Base-by-base conservation (phyloP, 2,113 vertebrate species). In the Nycticebus coucang region DNA sequence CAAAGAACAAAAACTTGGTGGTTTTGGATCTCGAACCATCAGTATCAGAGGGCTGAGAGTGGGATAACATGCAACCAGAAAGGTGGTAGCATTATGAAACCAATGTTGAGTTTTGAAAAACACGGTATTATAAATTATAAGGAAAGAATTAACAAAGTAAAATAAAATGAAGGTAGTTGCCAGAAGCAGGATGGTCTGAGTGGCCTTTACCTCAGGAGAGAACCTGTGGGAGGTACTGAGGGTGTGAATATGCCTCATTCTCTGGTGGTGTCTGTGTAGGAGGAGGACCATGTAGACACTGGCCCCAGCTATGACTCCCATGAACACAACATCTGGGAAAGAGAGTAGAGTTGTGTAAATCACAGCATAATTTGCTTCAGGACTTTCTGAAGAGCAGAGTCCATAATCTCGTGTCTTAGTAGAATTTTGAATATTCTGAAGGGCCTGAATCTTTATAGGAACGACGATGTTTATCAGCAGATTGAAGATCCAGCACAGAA, bases 401-500 rank as follows among this genome's bases (percentile, higher is more conserved):
- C 35, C 77, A 68, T 80, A 87, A 41, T 53, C 9, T 21, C 0
- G 0, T 41, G 41, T 69, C 12, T 80, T 72, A 13, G 69, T 80
- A 64, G 45, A 83, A 88, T 66, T 94, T 13, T 30, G 45, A 24
- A 4, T 8, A 19, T 55, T 4, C 26, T 5, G 21, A 60, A 15
- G 13, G 53, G 62, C 41, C 30, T 84, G 10, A 2, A 62, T 60
- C 30, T 90, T 0, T 8, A 55, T 5, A 26, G 45, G 90, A 50
- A 87, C 26, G 75, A 74, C 79, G 45, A 55, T 24, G 17, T 90
- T 93, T n/a, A 94, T 41, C 50, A 93, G 21, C 77, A 91, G 41
- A 35, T 59, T 96, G 57, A n/a, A 83, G 62, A 87, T 24, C 90
- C 90, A 96, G 53, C 87, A 91, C 4, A 93, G 28, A 74, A 75